phyloP scores from a whole-genome alignment of 2,113 vertebrate species.

The Synodontis membranacea region DNA sequence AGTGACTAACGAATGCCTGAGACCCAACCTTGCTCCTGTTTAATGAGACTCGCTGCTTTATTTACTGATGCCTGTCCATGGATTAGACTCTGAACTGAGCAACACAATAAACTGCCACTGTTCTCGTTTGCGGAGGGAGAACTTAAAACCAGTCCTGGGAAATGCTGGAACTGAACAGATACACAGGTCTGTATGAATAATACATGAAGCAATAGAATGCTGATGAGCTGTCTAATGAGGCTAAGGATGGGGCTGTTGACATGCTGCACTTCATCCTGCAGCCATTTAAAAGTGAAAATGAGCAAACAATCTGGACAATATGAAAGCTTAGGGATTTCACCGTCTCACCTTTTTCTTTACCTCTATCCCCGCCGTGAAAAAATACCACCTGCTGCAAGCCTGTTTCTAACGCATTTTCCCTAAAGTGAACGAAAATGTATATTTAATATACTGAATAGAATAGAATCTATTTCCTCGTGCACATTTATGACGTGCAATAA shows the following conservation, averaged over 20 bases:
- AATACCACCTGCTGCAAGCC: conserved; percentile 6
- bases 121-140: conserved; percentile 47
- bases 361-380: neutral
- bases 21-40: conserved; percentile 36
- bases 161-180: conserved; percentile 54
- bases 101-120: conserved; percentile 53
- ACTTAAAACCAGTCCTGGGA: conserved; percentile 56
- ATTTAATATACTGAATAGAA: neutral
- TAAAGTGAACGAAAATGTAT: neutral
- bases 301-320: conserved; percentile 34
- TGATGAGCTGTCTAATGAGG: conserved; percentile 74
- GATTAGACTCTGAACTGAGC: conserved; percentile 37
- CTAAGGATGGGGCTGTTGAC: conserved; percentile 47
- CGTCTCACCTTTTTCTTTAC: neutral
- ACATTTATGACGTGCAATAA: neutral
- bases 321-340: conserved; percentile 33
- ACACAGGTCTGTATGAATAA: conserved; percentile 65
- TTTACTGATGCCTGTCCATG: conserved; percentile 47
- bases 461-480: neutral
- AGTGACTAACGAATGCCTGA: conserved; percentile 49
- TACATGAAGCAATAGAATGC: conserved; percentile 66
- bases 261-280: conserved; percentile 16
- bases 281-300: conserved; percentile 45
- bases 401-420: neutral
- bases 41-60: conserved; percentile 33